Base-by-base conservation (phyloP, 2,888 invertebrate genomes). In the Noctuana brunneofusca region DNA sequence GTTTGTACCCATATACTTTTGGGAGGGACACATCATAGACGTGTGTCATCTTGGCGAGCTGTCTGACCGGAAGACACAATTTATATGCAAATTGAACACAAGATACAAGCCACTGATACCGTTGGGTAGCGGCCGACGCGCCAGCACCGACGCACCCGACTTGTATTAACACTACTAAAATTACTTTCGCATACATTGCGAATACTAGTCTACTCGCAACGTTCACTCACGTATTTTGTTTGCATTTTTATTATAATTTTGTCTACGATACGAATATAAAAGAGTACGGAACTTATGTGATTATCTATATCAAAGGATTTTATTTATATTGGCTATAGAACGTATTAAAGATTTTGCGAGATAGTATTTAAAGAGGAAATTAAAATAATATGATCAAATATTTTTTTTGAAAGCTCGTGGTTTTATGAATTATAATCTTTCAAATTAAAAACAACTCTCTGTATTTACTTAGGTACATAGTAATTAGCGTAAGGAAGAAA, bases 11-110 rank as follows among this genome's bases (percentile, higher is more conserved):
- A 67, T 66, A 74, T 75, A 69, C 58, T 75, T 71, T 71, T 64
- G 73, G 71, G 72, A 68, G 69, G 69, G 72, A 71, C 74, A 76
- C 79, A 76, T 79, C 79, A 79, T 70, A 78, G 84, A 84, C 83
- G 81, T 78, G 84, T 85, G 86, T 87, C 89, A 83, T 88, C 89
- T 87, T 88, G 86, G 79, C 77, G 76, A 80, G 80, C 77, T 76
- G 81, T 83, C 79, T 87, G 87, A 85, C 86, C 86, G 86, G 85
- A 90, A 90, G 90, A 91, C 86, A 89, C 91, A 92, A 92, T 92
- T 91, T 92, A 92, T 91, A 92, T 92, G 92, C 89, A 87, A 92
- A 92, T 92, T 79, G 75, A 73, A 78, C 77, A 80, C 81, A 86
- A 88, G 89, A 89, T 87, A 89, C 87, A 85, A 83, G 86, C 81